phyloP scores from a whole-genome alignment of 2,113 vertebrate species.

The Odontesthes bonariensis region DNA sequence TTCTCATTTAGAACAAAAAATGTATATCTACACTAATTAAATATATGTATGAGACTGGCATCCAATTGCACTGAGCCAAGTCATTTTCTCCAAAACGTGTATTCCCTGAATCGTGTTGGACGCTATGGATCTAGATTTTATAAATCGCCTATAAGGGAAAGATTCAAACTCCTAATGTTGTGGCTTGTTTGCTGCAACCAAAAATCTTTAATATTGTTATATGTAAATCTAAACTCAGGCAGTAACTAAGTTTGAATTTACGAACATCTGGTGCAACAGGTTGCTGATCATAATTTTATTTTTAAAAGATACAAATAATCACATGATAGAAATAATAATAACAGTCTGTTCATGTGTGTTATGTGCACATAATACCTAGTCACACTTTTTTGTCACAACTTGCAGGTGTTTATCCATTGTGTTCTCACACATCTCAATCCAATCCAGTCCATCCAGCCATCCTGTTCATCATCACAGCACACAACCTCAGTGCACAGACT shows the following conservation, averaged over 20 bases:
- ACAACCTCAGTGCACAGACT: slow-evolving; percentile 47
- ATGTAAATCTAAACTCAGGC: too few relatives aligned
- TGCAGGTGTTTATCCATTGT: slow-evolving; percentile 30
- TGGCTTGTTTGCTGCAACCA: too few relatives aligned
- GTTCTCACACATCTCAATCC: slow-evolving; percentile 47
- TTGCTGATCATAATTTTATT: neutral
- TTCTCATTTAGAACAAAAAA: too few relatives aligned
- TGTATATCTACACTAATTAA: too few relatives aligned
- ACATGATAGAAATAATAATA: slow-evolving; percentile 9
- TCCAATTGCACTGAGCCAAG: too few relatives aligned
- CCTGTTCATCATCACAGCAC: slow-evolving; percentile 62
- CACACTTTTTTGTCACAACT: slow-evolving; percentile 53
- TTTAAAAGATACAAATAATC: slow-evolving; percentile 26
- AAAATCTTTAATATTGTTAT: too few relatives aligned
- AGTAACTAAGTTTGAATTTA: slow-evolving; percentile 16
- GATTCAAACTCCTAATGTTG: too few relatives aligned
- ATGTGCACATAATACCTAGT: slow-evolving; percentile 60
- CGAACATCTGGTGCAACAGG: slow-evolving; percentile 46
- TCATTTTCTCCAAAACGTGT: too few relatives aligned
- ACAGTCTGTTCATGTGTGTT: slow-evolving; percentile 60
- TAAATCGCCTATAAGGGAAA: too few relatives aligned
- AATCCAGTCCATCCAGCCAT: slow-evolving; percentile 57
- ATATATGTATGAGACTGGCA: too few relatives aligned
- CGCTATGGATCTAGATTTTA: too few relatives aligned
- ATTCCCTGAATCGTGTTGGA: too few relatives aligned